Evolutionary conservation across 2,797 vertebrate species (phyloP).

Genomic region (Novumbra hubbsi): DNA sequence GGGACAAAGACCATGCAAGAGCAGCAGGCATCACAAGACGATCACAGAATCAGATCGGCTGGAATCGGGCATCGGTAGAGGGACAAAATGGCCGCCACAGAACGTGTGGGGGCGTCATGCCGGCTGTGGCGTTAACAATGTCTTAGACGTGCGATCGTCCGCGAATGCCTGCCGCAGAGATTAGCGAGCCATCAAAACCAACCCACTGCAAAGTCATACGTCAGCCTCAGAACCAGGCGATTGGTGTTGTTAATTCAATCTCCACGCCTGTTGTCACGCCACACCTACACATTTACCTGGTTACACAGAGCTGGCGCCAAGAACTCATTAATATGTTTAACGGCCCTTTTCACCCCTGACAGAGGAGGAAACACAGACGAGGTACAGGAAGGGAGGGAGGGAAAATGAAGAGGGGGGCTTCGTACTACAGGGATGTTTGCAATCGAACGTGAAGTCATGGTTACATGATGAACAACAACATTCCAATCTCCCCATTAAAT

Average conservation of each 20-base stretch:
- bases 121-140: background rate
- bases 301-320: conserved; percentile 96
- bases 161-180: conserved; percentile 43
- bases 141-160: conserved; percentile 64
- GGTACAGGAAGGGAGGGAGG: conserved; percentile 25
- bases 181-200: conserved; percentile 75
- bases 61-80: background rate
- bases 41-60: conserved; percentile 51
- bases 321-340: conserved; percentile 99
- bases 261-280: conserved; percentile 35
- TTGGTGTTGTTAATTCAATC: conserved; percentile 23
- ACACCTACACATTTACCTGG: conserved; percentile 86
- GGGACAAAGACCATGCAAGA: conserved; percentile 68
- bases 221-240: conserved; percentile 22
- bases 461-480: no score
- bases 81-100: background rate
- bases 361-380: conserved; percentile 55
- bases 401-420: background rate
- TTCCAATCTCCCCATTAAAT: no score
- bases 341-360: conserved; percentile 96
- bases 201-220: conserved; percentile 65
- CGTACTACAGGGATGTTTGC: background rate
- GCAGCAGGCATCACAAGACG: conserved; percentile 70
- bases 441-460: background rate
- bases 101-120: background rate